Percentiles rank a stretch among this genome's conserved stretches.
Evolutionary conservation across 2,113 vertebrate species (phyloP).

Genomic region (Junco hyemalis): DNA sequence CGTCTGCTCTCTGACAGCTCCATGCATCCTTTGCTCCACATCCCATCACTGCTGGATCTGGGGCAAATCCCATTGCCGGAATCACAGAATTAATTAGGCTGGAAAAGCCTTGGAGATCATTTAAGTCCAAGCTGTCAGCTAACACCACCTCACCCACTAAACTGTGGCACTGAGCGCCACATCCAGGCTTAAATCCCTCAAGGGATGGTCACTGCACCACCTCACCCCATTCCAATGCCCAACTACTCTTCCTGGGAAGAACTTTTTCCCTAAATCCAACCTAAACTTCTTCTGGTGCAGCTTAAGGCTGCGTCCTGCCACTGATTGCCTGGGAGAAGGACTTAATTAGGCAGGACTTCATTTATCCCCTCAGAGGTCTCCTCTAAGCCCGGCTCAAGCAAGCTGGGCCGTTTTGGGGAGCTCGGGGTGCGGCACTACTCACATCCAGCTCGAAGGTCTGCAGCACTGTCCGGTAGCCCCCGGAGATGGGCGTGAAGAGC

Average conservation of each 20-base stretch:
- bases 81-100: neutral
- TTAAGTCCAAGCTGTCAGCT: neutral
- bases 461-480: constrained; percentile 91
- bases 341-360: accelerated
- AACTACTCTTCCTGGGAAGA: neutral
- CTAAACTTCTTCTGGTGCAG: neutral
- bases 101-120: neutral
- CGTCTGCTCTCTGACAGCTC: neutral
- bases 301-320: accelerated
- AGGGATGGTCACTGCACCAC: too few species aligned
- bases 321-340: neutral
- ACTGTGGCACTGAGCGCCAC: accelerated
- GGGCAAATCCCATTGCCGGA: neutral
- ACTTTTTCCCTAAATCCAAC: neutral
- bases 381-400: neutral
- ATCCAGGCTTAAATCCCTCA: neutral
- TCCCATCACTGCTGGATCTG: neutral
- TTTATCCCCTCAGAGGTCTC: neutral
- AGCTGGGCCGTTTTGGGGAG: neutral
- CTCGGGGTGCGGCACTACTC: constrained; percentile 39
- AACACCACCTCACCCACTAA: neutral
- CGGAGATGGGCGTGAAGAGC: constrained; percentile 92
- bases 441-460: constrained; percentile 98
- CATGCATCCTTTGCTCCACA: accelerated
- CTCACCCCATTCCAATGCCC: neutral